phyloP scores from a whole-genome alignment of 2,797 vertebrate species.

The Xiphorhynchus erythropygius region DNA sequence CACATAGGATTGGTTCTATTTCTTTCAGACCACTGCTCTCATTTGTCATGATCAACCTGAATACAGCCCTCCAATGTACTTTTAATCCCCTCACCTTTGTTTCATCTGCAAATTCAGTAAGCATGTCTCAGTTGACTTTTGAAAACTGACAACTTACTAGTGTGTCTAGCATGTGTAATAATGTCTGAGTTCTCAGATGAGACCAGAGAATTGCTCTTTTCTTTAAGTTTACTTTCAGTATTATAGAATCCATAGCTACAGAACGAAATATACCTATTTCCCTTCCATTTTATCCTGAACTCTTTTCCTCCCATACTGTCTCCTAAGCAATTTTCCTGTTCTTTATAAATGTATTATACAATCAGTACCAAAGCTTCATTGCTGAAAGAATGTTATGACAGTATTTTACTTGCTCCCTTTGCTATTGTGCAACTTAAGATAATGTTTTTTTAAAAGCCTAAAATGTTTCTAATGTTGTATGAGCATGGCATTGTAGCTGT shows the following conservation, averaged over 20 bases:
- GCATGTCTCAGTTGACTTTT: constrained; percentile 4
- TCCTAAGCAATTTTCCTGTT: neutral
- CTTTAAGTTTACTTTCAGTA: neutral
- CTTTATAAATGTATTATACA: neutral
- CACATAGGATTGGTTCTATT: neutral
- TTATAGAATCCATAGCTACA: neutral
- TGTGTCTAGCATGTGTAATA: neutral
- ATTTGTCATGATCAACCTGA: constrained; percentile 3
- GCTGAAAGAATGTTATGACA: neutral
- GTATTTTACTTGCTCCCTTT: neutral
- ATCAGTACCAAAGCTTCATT: neutral
- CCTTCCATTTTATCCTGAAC: neutral
- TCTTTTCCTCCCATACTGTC: neutral
- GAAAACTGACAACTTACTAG: neutral
- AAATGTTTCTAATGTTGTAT: neutral
- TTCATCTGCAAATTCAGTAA: constrained; percentile 27
- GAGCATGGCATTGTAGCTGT: neutral
- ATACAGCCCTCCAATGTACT: neutral
- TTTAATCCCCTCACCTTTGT: neutral
- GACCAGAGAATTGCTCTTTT: neutral
- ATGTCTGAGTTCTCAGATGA: neutral
- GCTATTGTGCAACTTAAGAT: neutral
- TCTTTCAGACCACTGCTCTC: neutral
- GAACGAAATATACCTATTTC: neutral
- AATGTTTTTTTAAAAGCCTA: neutral